Evolutionary conservation across 2,113 vertebrate genomes (phyloP).

Genomic region (Azemiops feae): DNA sequence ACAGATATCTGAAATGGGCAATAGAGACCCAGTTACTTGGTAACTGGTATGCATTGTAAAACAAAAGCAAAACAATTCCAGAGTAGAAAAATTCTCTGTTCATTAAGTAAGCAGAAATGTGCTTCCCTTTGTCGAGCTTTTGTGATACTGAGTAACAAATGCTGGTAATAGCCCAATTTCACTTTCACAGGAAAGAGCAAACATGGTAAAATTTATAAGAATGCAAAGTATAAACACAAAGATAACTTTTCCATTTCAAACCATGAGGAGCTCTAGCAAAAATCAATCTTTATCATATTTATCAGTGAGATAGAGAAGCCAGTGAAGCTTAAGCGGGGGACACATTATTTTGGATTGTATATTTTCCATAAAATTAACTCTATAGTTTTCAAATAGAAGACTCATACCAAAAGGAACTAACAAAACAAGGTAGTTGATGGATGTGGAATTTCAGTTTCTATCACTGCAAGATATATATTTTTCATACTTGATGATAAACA

Average conservation of each 20-base stretch:
- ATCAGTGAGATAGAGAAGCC: not conserved
- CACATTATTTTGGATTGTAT: not conserved
- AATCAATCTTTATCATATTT: not conserved
- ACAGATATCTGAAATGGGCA: not conserved
- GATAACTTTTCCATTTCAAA: not conserved
- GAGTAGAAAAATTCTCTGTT: not conserved
- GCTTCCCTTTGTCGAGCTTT: not conserved
- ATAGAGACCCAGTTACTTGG: accelerated
- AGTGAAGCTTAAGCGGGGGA: not conserved
- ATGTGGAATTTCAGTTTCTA: not conserved
- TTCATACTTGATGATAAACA: not conserved
- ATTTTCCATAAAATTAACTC: not conserved
- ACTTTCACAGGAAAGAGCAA: not conserved
- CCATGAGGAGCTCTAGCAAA: not conserved
- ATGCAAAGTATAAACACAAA: not conserved
- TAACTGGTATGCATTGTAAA: not conserved
- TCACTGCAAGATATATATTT: not conserved
- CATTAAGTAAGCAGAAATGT: not conserved
- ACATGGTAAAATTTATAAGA: accelerated
- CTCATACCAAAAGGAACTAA: not conserved
- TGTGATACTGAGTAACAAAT: accelerated
- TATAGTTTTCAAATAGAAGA: not conserved
- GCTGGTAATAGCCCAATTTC: not conserved
- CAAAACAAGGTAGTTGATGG: not conserved
- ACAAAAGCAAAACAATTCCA: not conserved